Base-by-base conservation (phyloP, 2,888 invertebrate species). In the Amphipoea lucens region DNA sequence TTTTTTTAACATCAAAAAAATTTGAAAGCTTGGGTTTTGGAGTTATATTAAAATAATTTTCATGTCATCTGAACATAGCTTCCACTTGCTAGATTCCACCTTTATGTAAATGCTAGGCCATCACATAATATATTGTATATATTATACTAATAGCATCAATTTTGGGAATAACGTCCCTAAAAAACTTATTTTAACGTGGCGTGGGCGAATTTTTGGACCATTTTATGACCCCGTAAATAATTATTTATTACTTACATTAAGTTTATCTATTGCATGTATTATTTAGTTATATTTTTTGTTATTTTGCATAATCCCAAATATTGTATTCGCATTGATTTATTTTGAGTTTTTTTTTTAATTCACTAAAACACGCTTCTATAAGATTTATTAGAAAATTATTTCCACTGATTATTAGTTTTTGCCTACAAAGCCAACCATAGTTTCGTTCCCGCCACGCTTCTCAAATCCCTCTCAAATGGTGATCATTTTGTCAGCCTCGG, bases 401-500 rank as follows among this genome's bases (percentile, higher is more conserved):
- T 12, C 45, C n/a, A 40, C 42, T 45, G 14, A 23, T 60, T 54
- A 57, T 20, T 40, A 48, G 40, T 77, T 40, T 40, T 67, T 65
- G n/a, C 45, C 23, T 17, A 45, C 51, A 20, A 72, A 76, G 62
- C 68, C 57, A 68, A 73, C 45, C 45, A 78, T 68, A 76, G 82
- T 82, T 88, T 89, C 85, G 88, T 87, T 81, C 88, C 78, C 90
- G 88, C 87, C 90, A 88, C 88, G 90, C 74, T 70, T 78, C 79
- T 76, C 83, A 74, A 84, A 86, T 79, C 81, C 85, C 85, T 89
- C 86, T 90, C 81, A 89, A 89, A 84, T 86, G 81, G 89, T 91
- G 82, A 88, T 93, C 91, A 89, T 95, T 93, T 94, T 92, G 97
- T 95, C 98, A 99, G 99, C 98, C 97, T 98, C 97, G 99, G 99